phyloP scores from a whole-genome alignment of 2,113 vertebrate genomes.

The Alethe diademata region DNA sequence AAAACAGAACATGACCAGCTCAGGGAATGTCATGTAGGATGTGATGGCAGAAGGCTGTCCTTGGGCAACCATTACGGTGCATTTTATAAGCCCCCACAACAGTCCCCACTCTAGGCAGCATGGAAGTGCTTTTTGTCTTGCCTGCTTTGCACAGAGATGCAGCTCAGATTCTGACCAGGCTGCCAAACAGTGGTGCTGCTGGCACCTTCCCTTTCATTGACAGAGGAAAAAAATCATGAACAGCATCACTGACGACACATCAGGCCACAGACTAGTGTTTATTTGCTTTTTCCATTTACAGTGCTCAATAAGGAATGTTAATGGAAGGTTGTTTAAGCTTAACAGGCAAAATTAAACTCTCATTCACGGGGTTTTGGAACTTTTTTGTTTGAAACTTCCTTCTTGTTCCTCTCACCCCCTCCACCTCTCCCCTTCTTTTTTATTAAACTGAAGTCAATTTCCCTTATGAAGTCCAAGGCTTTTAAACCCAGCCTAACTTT shows the following conservation, averaged over 20 bases:
- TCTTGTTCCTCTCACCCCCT: background rate
- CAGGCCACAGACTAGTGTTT: conserved; percentile 5
- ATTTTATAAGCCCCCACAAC: background rate
- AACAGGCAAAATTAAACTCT: conserved; percentile 5
- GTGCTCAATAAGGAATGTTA: conserved; percentile 57
- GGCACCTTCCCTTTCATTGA: background rate
- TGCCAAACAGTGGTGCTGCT: background rate
- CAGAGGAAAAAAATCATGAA: background rate
- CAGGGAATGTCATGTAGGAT: background rate
- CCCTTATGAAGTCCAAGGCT: conserved; percentile 20
- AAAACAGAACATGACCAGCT: background rate
- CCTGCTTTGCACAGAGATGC: background rate
- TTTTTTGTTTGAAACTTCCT: conserved; percentile 45
- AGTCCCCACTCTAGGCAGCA: background rate
- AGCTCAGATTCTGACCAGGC: background rate
- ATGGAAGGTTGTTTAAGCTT: conserved; percentile 62
- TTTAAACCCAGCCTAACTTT: background rate
- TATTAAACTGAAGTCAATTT: conserved; percentile 42
- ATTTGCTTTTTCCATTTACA: conserved; percentile 59
- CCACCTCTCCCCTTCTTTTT: background rate
- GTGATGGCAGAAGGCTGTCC: background rate
- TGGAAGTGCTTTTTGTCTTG: background rate
- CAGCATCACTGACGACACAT: conserved; percentile 18
- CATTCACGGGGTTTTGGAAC: background rate
- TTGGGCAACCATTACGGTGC: background rate